These are phyloP conservation scores for Hepsetus odoe DNA, from an alignment of 2,113 vertebrate genomes.

Conservation along the genomic window DNA sequence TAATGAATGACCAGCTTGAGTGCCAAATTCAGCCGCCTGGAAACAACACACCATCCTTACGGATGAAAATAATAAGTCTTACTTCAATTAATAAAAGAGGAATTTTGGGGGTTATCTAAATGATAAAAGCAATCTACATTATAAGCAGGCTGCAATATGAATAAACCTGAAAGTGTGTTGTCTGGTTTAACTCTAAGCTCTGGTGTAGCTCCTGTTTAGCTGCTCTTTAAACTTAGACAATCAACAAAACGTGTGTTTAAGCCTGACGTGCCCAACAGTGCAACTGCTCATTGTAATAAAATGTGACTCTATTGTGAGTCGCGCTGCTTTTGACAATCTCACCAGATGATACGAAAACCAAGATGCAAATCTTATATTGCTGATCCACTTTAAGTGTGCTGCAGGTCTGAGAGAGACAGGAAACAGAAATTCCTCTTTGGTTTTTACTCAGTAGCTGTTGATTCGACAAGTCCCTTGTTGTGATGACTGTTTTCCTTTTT, in stretches of 20 bases:
- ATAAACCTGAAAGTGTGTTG: not conserved
- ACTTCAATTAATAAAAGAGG: conserved; percentile 2
- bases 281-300: not conserved
- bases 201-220: no score
- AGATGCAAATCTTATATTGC: not conserved
- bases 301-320: not conserved
- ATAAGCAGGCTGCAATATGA: not conserved
- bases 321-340: no score
- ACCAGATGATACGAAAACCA: no score
- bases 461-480: conserved; percentile 46
- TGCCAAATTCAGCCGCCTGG: no score
- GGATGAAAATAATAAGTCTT: not conserved
- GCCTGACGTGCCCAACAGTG: not conserved
- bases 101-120: not conserved
- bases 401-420: not conserved
- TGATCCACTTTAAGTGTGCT: not conserved
- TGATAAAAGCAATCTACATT: not conserved
- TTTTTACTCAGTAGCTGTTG: conserved; percentile 25
- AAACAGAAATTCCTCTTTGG: not conserved
- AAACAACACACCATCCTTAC: not conserved
- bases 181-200: not conserved
- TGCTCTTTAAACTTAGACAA: no score
- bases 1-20: not conserved
- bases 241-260: no score
- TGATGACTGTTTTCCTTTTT: conserved; percentile 54